These are phyloP conservation scores for Telmatochromis sp. DNA, from an alignment of 2,113 vertebrate species.

Conservation along the genomic window DNA sequence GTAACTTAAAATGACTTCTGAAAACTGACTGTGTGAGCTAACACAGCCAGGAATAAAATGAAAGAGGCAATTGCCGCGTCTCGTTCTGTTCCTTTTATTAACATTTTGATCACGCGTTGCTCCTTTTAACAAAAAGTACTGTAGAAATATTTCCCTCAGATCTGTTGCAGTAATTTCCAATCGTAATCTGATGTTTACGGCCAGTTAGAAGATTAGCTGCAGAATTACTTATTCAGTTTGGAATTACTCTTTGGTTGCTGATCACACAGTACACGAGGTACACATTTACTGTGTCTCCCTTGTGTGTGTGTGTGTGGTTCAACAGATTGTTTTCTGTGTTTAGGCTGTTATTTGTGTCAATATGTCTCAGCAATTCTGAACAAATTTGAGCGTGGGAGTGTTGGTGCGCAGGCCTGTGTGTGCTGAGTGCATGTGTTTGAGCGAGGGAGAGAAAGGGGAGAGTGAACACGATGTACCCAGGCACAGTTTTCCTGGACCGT, in stretches of 20 bases:
- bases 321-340: slow-evolving; percentile 27
- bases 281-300: not conserved
- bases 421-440: not conserved
- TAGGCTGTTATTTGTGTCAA: slow-evolving; percentile 36
- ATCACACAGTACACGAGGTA: not conserved
- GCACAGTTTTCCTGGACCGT: slow-evolving; percentile 63
- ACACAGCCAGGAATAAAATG: not conserved
- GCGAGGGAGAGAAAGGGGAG: slow-evolving; percentile 20
- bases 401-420: not conserved
- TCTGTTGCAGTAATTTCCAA: not conserved
- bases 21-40: not conserved
- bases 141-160: not conserved
- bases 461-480: slow-evolving; percentile 67
- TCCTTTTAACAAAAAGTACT: not conserved
- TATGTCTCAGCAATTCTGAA: slow-evolving; percentile 10
- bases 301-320: not conserved
- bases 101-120: not conserved
- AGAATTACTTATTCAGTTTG: not conserved
- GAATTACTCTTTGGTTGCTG: not conserved
- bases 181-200: not conserved
- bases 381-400: slow-evolving; percentile 24
- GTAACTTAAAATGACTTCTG: not conserved
- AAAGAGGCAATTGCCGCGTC: accelerated
- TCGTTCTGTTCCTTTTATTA: not conserved
- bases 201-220: not conserved